Conservation (phyloP, 2,797 vertebrate genomes). For the Pangasius larnaudii region DNA sequence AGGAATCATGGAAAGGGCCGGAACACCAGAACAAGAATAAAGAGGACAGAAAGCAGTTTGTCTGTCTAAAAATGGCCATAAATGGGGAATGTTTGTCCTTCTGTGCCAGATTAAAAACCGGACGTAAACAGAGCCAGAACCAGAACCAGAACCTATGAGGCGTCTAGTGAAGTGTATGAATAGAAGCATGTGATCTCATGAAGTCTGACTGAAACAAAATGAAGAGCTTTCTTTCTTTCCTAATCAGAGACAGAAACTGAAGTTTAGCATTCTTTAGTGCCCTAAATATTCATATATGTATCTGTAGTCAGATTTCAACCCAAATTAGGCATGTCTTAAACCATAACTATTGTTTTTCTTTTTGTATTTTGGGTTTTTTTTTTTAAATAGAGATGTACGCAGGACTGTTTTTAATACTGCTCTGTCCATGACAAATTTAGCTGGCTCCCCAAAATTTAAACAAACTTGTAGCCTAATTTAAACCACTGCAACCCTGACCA, state of each 20-base stretch:
- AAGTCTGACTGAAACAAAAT: neutral
- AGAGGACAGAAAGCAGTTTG: constrained; percentile 23
- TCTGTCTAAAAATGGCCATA: constrained; percentile 13
- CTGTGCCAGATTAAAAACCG: constrained; percentile 22
- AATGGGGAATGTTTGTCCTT: constrained; percentile 20
- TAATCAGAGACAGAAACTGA: constrained; percentile 16
- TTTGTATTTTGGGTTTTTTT: neutral
- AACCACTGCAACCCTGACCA: neutral
- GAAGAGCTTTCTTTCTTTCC: constrained; percentile 16
- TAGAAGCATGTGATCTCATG: neutral
- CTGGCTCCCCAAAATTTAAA: neutral
- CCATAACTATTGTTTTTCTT: neutral
- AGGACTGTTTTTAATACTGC: neutral
- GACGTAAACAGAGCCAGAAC: constrained; percentile 20
- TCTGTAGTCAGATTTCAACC: neutral
- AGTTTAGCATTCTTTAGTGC: too few relatives aligned
- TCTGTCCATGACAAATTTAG: neutral
- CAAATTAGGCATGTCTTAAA: neutral
- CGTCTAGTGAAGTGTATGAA: constrained; percentile 3
- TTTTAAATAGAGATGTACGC: neutral
- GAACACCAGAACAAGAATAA: constrained; percentile 17
- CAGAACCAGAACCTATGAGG: constrained; percentile 4
- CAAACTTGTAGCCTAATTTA: neutral
- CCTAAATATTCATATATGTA: neutral
- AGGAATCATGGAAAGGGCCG: constrained; percentile 17